Evolutionary conservation across 2,113 vertebrate species (phyloP).

Genomic region (Lampris megalopsis): DNA sequence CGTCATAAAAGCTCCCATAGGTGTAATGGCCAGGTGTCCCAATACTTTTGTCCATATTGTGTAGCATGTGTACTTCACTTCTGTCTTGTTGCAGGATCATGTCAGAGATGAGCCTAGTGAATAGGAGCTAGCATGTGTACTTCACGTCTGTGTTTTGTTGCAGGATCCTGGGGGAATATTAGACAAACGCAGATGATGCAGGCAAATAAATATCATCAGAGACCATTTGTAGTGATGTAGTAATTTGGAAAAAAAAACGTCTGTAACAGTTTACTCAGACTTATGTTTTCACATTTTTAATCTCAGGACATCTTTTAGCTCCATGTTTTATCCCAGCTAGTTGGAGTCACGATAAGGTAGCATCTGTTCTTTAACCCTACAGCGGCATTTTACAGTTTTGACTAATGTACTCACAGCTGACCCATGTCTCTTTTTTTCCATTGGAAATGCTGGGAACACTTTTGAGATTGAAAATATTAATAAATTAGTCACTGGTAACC

Average conservation of each 20-base stretch:
- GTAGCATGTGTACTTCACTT: too few relatives aligned
- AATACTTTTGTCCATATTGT: too few relatives aligned
- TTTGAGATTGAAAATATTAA: conserved; percentile 32
- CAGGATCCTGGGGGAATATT: conserved; percentile 17
- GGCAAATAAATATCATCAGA: conserved; percentile 22
- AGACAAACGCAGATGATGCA: not conserved
- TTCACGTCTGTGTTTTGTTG: conserved; percentile 24
- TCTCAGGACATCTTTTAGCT: conserved; percentile 48
- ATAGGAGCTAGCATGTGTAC: not conserved
- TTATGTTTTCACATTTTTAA: conserved; percentile 40
- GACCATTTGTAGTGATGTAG: conserved; percentile 34
- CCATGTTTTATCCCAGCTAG: conserved; percentile 19
- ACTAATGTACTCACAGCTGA: conserved; percentile 13
- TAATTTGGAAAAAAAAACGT: conserved; percentile 18
- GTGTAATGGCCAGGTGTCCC: too few relatives aligned
- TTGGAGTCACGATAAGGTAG: conserved; percentile 35
- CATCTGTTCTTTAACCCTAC: conserved; percentile 33
- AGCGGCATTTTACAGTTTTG: conserved; percentile 10
- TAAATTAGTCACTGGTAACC: conserved; percentile 15
- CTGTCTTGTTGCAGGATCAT: too few relatives aligned
- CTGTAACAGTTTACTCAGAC: conserved; percentile 3
- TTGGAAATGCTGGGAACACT: conserved; percentile 18
- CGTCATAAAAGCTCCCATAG: too few relatives aligned
- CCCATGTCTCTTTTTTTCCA: conserved; percentile 22
- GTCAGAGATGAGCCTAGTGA: conserved; percentile 1